Evolutionary conservation across 2,797 vertebrate species (phyloP), one percentile per base, ranked within the genome.

Genomic region (Schizopygopsis pylzovi): DNA sequence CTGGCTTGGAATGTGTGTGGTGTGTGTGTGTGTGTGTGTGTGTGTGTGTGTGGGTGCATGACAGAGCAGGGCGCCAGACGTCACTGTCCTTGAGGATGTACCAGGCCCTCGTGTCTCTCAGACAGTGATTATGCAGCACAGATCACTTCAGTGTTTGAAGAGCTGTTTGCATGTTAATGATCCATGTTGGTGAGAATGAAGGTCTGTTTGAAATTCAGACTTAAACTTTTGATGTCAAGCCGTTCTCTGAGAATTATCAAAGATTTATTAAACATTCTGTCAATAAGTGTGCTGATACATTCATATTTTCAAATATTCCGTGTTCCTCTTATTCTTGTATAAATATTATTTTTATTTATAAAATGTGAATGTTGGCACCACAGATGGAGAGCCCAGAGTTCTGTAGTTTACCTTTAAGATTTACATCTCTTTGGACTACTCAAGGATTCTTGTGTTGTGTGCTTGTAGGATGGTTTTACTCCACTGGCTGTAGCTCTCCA

Each of bases 401-500:
- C 43, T 39, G 28, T 25, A 79, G 22, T 68, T 37, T 37, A 15
- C 11, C 43, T 3, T 47, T 80, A 67, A 20, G n/a, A 33, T 20
- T 22, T 12, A 49, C 3, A 37, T 33, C 2, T 54, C 13, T 75
- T 83, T 68, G 61, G 6, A 20, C 43, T 47, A 67, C 8, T 72
- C 39, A 83, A 15, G 18, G 7, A 33, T 63, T 49, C 54, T 25
- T 83, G 81, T 54, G 15, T 76, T 77, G 47, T 79, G 77, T 88
- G 83, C 75, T 49, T 85, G 25, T 90, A 99, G 98, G 98, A 99
- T 4, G 98, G 98, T 56, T 99, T 99, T 93, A 99, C 98, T 0
- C 98, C 98, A 0, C 90, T 99, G 95, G 98, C 98, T 0, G 98
- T 99, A 86, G 98, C 98, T 85, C 92, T 99, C 90, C 98, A 99